Conservation (phyloP, 2,888 invertebrate species). For the Leucozona laternaria region DNA sequence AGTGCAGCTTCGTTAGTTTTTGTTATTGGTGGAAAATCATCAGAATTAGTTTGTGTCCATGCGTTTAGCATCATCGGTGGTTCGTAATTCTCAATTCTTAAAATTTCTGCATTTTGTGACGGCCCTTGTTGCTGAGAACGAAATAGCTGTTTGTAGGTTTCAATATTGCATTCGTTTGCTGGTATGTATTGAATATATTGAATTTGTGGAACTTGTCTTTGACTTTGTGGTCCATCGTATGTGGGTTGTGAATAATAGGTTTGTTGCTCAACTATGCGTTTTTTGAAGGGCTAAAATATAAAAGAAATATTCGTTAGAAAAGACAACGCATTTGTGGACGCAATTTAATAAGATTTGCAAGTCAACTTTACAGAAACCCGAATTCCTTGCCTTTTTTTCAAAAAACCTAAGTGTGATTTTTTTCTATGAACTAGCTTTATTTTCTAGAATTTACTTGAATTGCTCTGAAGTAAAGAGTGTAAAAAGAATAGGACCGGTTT, state of each 20-base stretch:
- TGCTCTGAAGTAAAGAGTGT: too few species aligned
- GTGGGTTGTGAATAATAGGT: background rate
- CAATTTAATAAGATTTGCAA: too few species aligned
- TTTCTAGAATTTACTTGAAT: too few species aligned
- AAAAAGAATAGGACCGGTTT: too few species aligned
- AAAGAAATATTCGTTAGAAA: background rate
- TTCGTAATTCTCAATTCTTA: constrained; percentile 21
- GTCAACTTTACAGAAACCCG: too few species aligned
- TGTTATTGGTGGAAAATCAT: constrained; percentile 38
- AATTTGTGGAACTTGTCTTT: background rate
- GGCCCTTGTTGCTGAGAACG: background rate
- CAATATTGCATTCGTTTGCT: background rate
- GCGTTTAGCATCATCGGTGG: constrained; percentile 50
- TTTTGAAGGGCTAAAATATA: constrained; percentile 42
- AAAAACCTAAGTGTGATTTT: too few species aligned
- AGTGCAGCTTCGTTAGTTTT: background rate
- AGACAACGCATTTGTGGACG: background rate
- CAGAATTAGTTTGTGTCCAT: constrained; percentile 44
- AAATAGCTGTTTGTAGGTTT: background rate
- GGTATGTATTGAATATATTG: constrained; percentile 37
- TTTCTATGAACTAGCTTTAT: too few species aligned
- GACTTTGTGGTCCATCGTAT: background rate
- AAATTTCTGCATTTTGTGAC: background rate
- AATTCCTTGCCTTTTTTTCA: too few species aligned
- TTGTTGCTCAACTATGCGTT: constrained; percentile 27